These are phyloP conservation scores for Spinibarbus caldwelli DNA, from an alignment of 2,797 vertebrate genomes.

Conservation along the genomic window DNA sequence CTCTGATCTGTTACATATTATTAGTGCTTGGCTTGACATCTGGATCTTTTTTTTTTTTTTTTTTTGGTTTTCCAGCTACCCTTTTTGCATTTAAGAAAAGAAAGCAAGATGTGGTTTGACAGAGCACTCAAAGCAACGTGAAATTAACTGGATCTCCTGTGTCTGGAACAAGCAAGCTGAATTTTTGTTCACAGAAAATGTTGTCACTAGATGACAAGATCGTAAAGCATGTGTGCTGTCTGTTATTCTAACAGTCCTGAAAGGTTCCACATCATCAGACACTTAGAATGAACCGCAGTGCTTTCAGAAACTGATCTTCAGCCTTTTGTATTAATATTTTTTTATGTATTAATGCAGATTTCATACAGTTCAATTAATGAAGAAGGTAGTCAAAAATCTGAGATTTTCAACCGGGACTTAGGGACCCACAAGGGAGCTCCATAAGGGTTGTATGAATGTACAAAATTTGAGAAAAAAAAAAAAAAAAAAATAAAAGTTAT, in stretches of 20 bases:
- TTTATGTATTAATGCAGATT: background rate
- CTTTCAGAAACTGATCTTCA: background rate
- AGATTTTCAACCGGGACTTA: background rate
- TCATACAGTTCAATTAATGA: background rate
- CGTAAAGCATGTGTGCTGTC: slow-evolving; percentile 15
- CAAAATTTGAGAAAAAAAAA: background rate
- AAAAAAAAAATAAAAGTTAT: too few relatives aligned
- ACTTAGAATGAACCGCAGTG: background rate
- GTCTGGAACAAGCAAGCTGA: slow-evolving; percentile 3
- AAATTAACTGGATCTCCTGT: slow-evolving; percentile 32
- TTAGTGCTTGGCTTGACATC: slow-evolving; percentile 52
- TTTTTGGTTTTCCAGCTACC: slow-evolving; percentile 2
- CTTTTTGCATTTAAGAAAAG: slow-evolving; percentile 41
- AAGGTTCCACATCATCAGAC: background rate
- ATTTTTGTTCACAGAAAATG: background rate
- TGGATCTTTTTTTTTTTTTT: slow-evolving; percentile 43
- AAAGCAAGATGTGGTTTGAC: slow-evolving; percentile 32
- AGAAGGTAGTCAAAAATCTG: background rate
- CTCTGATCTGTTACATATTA: slow-evolving; percentile 15
- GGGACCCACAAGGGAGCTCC: background rate
- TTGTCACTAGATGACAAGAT: background rate
- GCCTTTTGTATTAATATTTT: background rate
- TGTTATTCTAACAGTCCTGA: slow-evolving; percentile 5
- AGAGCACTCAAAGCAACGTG: slow-evolving; percentile 22
- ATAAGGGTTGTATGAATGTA: background rate